A percentile compares a stretch with the other conserved stretches of the same genome.
These are phyloP conservation scores for Esperia sulphurella DNA, from an alignment of 2,888 invertebrate species.

Conservation along the genomic window DNA sequence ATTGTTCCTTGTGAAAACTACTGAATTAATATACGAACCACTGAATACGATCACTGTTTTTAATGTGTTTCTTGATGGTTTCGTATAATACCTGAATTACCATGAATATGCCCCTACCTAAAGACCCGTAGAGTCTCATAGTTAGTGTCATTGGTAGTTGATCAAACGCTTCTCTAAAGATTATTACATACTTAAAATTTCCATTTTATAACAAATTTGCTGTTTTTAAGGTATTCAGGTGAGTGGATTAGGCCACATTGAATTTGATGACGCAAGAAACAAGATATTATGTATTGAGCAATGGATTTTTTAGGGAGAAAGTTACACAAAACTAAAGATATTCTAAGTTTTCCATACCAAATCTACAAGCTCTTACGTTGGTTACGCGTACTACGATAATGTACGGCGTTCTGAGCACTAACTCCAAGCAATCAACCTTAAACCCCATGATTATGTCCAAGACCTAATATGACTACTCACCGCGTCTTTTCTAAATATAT, in stretches of 20 bases:
- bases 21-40: constrained; percentile 2
- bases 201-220: neutral
- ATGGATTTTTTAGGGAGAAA: constrained; percentile 7
- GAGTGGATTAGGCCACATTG: neutral
- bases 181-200: neutral
- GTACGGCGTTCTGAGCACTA: constrained; percentile 42
- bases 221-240: neutral
- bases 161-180: neutral
- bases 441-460: constrained; percentile 50
- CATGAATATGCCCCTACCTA: no score
- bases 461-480: constrained; percentile 44
- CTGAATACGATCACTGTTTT: no score
- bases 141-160: neutral
- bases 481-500: constrained; percentile 58
- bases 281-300: constrained; percentile 21
- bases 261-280: neutral
- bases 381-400: constrained; percentile 58
- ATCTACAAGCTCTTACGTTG: constrained; percentile 67
- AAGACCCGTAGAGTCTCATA: no score
- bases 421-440: constrained; percentile 42
- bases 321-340: constrained; percentile 10
- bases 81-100: no score
- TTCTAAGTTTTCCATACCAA: constrained; percentile 45
- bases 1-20: constrained; percentile 32
- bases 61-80: no score